These are phyloP conservation scores for Sacculina carcini DNA, from an alignment of 2,888 invertebrate species.

Conservation along the genomic window DNA sequence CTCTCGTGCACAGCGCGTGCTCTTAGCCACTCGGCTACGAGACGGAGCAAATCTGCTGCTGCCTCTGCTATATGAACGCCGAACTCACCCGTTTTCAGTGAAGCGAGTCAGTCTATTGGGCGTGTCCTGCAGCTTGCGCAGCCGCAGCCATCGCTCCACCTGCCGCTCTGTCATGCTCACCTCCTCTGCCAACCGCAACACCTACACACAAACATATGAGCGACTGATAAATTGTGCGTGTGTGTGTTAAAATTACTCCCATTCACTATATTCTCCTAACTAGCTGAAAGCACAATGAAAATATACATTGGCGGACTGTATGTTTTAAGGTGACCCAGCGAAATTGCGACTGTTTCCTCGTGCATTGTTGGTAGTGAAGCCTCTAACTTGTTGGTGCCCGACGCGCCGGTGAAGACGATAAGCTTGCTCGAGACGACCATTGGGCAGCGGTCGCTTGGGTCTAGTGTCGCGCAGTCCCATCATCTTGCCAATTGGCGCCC, in stretches of 20 bases:
- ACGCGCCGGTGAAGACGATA: conserved; percentile 38
- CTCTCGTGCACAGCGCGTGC: too few species aligned
- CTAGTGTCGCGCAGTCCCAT: conserved; percentile 53
- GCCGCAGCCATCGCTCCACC: conserved; percentile 70
- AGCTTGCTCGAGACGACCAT: conserved; percentile 46
- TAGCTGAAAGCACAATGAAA: too few species aligned
- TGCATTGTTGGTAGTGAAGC: too few species aligned
- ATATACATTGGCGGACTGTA: too few species aligned
- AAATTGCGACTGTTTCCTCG: too few species aligned
- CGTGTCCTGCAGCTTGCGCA: conserved; percentile 54
- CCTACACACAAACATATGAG: conserved; percentile 27
- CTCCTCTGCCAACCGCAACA: conserved; percentile 47
- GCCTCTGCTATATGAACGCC: background rate
- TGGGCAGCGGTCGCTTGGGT: conserved; percentile 42
- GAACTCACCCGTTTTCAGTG: conserved; percentile 46
- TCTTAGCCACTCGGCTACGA: too few species aligned
- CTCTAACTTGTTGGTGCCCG: conserved; percentile 47
- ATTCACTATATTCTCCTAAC: too few species aligned
- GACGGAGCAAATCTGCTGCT: background rate
- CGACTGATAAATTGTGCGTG: background rate
- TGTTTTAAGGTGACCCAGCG: too few species aligned
- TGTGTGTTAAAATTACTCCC: too few species aligned
- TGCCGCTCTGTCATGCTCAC: conserved; percentile 57
- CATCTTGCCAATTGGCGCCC: conserved; percentile 42
- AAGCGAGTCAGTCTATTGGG: conserved; percentile 72